These are phyloP conservation scores for Todiramphus chloris DNA, from an alignment of 2,113 vertebrate genomes.

Conservation along the genomic window DNA sequence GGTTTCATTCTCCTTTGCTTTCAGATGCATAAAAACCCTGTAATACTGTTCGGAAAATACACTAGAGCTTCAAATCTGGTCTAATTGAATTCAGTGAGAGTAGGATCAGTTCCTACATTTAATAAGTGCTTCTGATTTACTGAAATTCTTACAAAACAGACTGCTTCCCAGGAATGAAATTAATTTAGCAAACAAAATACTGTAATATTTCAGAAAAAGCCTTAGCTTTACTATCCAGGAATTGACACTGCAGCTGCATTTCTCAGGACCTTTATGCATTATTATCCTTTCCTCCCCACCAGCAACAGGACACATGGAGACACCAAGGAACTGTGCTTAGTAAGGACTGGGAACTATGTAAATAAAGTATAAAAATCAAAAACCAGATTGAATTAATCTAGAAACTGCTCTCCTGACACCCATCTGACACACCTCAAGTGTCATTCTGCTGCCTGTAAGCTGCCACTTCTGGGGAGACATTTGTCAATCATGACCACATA, in stretches of 20 bases:
- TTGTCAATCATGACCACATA: not conserved
- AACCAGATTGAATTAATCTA: not conserved
- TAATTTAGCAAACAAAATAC: not conserved
- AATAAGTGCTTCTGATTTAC: not conserved
- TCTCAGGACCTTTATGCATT: not conserved
- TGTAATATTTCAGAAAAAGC: not conserved
- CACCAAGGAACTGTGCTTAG: not conserved
- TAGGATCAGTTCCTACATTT: not conserved
- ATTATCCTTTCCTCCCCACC: not conserved
- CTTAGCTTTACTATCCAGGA: not conserved
- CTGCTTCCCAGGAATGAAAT: not conserved
- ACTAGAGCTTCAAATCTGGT: not conserved
- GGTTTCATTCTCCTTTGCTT: not conserved
- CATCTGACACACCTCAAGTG: not conserved
- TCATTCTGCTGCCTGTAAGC: not conserved
- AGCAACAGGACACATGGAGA: not conserved
- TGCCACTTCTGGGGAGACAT: constrained; percentile 1
- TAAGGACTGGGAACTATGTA: not conserved
- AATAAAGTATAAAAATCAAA: not conserved
- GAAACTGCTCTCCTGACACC: not conserved
- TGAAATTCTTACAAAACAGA: not conserved
- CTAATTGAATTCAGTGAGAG: constrained; percentile 14
- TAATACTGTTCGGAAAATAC: not conserved
- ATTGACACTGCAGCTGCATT: not conserved
- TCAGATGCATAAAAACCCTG: not conserved